phyloP scores from a whole-genome alignment of 2,888 invertebrate species.

The Eustalomyia histrio region DNA sequence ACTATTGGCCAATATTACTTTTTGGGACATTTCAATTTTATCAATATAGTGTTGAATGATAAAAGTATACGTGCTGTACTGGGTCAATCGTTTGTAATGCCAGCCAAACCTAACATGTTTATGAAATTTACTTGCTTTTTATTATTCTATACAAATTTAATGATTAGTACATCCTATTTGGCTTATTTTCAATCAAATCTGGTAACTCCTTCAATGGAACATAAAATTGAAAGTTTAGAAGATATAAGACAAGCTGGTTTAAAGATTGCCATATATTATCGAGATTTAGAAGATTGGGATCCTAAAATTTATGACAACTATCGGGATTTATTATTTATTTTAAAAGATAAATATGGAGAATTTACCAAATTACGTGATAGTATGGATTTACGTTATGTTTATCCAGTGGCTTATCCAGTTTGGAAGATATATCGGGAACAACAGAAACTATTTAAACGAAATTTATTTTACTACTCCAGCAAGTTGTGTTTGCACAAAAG shows the following conservation, averaged over 20 bases:
- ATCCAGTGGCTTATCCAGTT: neutral
- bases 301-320: neutral
- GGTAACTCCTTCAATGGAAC: conserved; percentile 8
- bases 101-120: neutral
- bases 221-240: conserved; percentile 22
- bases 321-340: neutral
- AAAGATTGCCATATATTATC: conserved; percentile 31
- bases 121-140: conserved; percentile 28
- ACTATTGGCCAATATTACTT: neutral
- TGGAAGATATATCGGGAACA: conserved; percentile 42
- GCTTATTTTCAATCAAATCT: conserved; percentile 40
- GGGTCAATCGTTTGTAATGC: conserved; percentile 47
- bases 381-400: conserved; percentile 32
- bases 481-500: conserved; percentile 13
- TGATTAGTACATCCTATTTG: conserved; percentile 37
- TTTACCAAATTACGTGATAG: conserved; percentile 13
- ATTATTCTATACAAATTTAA: conserved; percentile 30
- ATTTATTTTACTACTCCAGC: conserved; percentile 33
- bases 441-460: conserved; percentile 20
- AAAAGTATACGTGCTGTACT: conserved; percentile 42
- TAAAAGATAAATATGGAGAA: neutral
- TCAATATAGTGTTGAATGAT: conserved; percentile 30
- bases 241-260: conserved; percentile 30
- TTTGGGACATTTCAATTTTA: neutral
- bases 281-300: conserved; percentile 6